Evolutionary conservation across 2,888 invertebrate species (phyloP), one percentile per base, ranked within the genome.

Genomic region (Athetis lepigone): DNA sequence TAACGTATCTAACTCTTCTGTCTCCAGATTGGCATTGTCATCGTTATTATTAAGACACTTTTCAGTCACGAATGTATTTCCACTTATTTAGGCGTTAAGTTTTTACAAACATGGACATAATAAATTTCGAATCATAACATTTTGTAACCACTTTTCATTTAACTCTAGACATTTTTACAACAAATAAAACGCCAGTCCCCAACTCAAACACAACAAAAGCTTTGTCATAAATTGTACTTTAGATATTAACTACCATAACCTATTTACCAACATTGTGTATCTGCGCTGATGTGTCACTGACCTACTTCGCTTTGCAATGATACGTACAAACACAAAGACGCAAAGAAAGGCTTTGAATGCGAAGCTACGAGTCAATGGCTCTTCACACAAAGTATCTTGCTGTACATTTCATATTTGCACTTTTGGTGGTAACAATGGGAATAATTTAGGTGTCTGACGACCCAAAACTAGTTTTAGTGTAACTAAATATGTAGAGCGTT

Each of bases 261-360:
- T 71, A 77, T 69, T 66, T 80, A 71, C 43, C 21, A 36, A 65
- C 67, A 70, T 27, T 62, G 55, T 47, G 78, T 67, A 85, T 82
- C 81, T 80, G 60, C 75, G 79, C 76, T 81, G 83, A 83, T 85
- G 87, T 85, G 81, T 79, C 85, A 81, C 87, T 90, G 92, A 92
- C 92, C 92, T 83, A 92, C 90, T 92, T 92, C 88, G 89, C 89
- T 90, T 91, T 88, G 86, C 90, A 90, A 90, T 88, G 90, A 89
- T 91, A 88, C 88, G 88, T 87, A 89, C 85, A 83, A 82, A 84
- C 87, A 89, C 88, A 90, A 91, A 91, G 90, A 90, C 85, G 84
- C 67, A 75, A 87, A 83, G 85, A 85, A 85, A 85, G 84, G 82
- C 77, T 77, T 86, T 88, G 90, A 92, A 92, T 89, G 85, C 84